Evolutionary conservation across 2,113 vertebrate genomes (phyloP).

Genomic region (Hyperopisus bebe): DNA sequence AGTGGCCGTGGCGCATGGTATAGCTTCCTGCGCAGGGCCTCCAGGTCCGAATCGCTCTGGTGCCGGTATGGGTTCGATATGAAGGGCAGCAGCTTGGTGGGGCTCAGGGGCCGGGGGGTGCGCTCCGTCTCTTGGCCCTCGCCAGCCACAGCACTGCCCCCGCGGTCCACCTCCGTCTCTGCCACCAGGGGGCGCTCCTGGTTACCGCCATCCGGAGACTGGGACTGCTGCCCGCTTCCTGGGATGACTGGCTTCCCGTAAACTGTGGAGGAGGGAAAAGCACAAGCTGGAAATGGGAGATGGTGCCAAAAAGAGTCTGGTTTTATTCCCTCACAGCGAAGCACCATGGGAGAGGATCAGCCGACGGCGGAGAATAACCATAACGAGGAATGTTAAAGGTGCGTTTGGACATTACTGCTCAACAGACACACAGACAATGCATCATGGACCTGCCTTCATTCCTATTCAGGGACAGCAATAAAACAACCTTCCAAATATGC

Average conservation of each 20-base stretch:
- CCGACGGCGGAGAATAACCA: not conserved
- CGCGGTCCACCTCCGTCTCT: conserved; percentile 47
- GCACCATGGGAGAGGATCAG: not conserved
- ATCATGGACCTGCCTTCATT: not conserved
- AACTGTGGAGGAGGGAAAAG: conserved; percentile 53
- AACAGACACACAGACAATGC: not conserved
- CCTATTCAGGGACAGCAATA: not conserved
- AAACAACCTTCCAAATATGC: not conserved
- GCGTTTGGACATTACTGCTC: not conserved
- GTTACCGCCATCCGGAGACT: conserved; percentile 65
- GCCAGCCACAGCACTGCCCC: conserved; percentile 29
- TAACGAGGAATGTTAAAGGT: not conserved
- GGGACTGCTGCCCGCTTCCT: conserved; percentile 46
- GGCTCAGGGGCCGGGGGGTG: conserved; percentile 87
- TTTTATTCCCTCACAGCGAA: not conserved
- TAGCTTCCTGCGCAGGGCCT: conserved; percentile 86
- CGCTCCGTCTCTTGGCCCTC: conserved; percentile 75
- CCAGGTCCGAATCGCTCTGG: conserved; percentile 89
- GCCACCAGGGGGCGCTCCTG: conserved; percentile 59
- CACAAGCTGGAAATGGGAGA: not conserved
- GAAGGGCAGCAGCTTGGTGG: conserved; percentile 92
- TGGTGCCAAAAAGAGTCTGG: not conserved
- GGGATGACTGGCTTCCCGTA: conserved; percentile 88
- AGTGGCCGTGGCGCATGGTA: conserved; percentile 85
- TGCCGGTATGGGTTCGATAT: conserved; percentile 91